Conservation (phyloP, 2,888 invertebrate genomes). For the Drosophila subquinaria region DNA sequence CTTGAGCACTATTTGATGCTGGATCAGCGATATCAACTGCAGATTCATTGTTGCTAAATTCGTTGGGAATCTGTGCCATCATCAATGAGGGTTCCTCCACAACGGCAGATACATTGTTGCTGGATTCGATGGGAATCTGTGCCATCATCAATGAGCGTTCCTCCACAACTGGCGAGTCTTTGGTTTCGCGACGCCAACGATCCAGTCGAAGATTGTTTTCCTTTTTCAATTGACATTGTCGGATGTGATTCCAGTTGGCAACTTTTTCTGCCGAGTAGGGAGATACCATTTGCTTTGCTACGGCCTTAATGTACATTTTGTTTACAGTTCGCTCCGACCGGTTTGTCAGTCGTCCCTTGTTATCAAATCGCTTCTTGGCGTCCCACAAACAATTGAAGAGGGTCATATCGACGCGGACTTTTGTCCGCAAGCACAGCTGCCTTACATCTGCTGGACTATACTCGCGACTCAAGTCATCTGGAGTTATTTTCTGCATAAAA, state of each 20-base stretch:
- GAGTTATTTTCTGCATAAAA: conserved; percentile 47
- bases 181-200: conserved; percentile 27
- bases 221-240: conserved; percentile 47
- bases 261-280: conserved; percentile 46
- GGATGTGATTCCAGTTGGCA: conserved; percentile 19
- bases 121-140: conserved; percentile 7
- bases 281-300: conserved; percentile 43
- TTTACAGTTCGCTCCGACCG: conserved; percentile 51
- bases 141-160: conserved; percentile 3
- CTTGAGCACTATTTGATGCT: neutral
- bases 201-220: conserved; percentile 48
- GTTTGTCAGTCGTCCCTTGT: conserved; percentile 44
- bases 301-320: conserved; percentile 55
- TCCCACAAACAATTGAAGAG: conserved; percentile 56
- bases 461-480: conserved; percentile 48
- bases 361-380: conserved; percentile 48
- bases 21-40: neutral
- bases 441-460: conserved; percentile 35
- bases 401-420: conserved; percentile 52
- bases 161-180: neutral
- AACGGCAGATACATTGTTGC: neutral
- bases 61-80: conserved; percentile 14
- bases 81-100: conserved; percentile 4
- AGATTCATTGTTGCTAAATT: neutral
- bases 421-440: conserved; percentile 56